A percentile compares a stretch with the other conserved stretches of the same genome.
These are phyloP conservation scores for Macaca fascicularis DNA, from an alignment of 2,113 vertebrate genomes.

Conservation along the genomic window DNA sequence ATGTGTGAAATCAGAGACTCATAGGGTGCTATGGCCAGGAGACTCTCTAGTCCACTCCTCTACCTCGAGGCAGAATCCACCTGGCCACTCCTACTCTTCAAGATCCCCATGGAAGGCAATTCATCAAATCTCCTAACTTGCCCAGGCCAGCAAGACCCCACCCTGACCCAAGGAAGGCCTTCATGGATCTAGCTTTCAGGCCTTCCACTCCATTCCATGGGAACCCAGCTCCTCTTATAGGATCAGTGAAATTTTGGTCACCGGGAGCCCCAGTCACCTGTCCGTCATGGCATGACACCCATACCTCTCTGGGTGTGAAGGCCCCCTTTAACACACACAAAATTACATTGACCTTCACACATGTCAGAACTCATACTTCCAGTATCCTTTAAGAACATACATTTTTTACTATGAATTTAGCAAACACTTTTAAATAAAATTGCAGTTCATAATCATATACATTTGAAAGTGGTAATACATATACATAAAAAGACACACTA, in stretches of 20 bases:
- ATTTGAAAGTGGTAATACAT: neutral
- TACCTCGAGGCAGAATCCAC: accelerated
- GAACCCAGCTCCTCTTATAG: neutral
- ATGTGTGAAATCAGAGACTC: neutral
- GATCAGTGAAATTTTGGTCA: neutral
- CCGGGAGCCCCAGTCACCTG: neutral
- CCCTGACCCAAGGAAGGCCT: neutral
- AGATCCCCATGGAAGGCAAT: neutral
- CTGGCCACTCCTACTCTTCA: neutral
- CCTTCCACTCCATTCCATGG: neutral
- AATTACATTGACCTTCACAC: neutral
- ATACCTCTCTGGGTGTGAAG: neutral
- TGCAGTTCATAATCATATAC: neutral
- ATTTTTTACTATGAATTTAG: neutral
- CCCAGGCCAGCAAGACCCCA: neutral
- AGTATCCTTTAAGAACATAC: neutral
- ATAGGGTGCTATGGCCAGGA: neutral
- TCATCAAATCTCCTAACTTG: neutral
- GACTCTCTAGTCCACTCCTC: neutral
- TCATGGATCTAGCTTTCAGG: neutral
- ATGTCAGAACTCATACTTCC: neutral
- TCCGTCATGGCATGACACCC: neutral
- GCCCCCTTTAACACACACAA: neutral
- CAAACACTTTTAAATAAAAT: slow-evolving; percentile 13
- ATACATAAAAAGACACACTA: neutral